Base-by-base conservation (phyloP, 1,140 invertebrate genomes). In the Drosophila nasuta region DNA sequence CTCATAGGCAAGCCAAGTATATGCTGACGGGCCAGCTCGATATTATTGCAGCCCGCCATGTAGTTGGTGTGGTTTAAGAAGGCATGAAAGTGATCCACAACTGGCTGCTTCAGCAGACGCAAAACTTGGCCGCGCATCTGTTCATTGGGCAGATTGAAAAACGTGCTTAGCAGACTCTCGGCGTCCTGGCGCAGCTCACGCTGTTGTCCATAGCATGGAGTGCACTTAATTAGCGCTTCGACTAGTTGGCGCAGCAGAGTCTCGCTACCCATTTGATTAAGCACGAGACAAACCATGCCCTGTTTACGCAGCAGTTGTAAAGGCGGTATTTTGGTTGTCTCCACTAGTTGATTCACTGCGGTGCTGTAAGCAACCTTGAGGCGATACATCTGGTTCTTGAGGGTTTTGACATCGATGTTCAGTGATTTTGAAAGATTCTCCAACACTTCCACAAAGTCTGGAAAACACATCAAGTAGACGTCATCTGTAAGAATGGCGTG, bases 1-100 rank as follows among this genome's bases (percentile, higher is more conserved):
- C 30, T 83, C 7, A 92, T 10, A 1, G 91, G 91, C 35, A 92
- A 1, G 0, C 91, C 91, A 1, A 92, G 38, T 1, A 91, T 83
- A 8, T 82, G 75, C 10, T 70, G 45, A 0, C 45, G 52, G 0
- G 68, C 45, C 11, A 92, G 33, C 10, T 79, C 58, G 11, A 52
- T 10, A 13, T 90, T 90, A 10, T 4, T 71, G 56, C 73, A 80
- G 8, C 81, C 85, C 4, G 60, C 11, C n/a, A 74, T 15, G 15
- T 88, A 88, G n/a, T 30, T 57, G 2, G 77, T 73, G 3, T 72
- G 72, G 65, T 81, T 78, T 52, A 90, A 70, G 10, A 92, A 38
- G 0, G 70, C 62, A 49, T 86, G 85, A 13, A 91, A 92, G 35
- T 85, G 86, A 0, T 62, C 41, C 6, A 82, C 69, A 11, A 80